A percentile compares a stretch with the other conserved stretches of the same genome.
These are phyloP conservation scores for Myotis davidii DNA, from an alignment of 2,113 vertebrate species.

Conservation along the genomic window DNA sequence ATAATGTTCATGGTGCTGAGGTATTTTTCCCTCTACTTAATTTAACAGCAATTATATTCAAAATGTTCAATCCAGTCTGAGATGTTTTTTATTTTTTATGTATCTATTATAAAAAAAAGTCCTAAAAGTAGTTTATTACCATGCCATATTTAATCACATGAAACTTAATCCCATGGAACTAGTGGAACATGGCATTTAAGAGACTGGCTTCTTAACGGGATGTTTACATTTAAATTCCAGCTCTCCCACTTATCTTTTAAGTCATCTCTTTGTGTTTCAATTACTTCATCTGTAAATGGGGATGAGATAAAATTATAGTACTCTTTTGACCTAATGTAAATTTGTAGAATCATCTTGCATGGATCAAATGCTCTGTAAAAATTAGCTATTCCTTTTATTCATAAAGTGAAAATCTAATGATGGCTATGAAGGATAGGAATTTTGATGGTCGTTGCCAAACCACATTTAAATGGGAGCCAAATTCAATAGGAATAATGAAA, in stretches of 20 bases:
- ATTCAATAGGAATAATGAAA: neutral
- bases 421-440: neutral
- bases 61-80: neutral
- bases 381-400: neutral
- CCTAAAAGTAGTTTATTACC: conserved; percentile 13
- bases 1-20: neutral
- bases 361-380: neutral
- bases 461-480: neutral
- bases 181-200: neutral
- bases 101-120: conserved; percentile 21
- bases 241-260: neutral
- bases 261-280: neutral
- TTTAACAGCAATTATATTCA: neutral
- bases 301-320: neutral
- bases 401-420: neutral
- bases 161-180: neutral
- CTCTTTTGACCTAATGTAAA: neutral
- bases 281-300: neutral
- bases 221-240: neutral
- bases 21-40: conserved; percentile 12
- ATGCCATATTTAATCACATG: neutral
- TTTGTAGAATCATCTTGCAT: neutral
- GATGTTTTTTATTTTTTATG: neutral
- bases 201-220: neutral
- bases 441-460: neutral